Percentiles rank a stretch among this genome's conserved stretches.
Conservation (phyloP, 2,888 invertebrate genomes). For the Dicyrtoma fusca region DNA sequence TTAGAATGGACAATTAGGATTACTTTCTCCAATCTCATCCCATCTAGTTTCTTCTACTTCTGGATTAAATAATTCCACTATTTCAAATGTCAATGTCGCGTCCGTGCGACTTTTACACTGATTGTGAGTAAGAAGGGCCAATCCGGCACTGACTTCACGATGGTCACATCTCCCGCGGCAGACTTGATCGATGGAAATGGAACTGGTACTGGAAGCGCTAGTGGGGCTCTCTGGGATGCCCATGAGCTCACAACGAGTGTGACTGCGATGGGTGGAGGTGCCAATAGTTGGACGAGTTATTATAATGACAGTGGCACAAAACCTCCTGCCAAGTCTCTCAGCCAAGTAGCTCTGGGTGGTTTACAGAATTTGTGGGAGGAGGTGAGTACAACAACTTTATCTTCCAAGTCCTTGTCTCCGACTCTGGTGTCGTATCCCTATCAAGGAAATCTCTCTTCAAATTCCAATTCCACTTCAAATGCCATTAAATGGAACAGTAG, state of each 20-base stretch:
- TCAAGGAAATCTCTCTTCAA: too few species aligned
- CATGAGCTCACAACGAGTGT: neutral
- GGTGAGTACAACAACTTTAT: conserved; percentile 7
- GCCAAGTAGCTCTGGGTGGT: conserved; percentile 18
- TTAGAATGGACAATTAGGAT: neutral
- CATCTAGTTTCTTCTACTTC: too few species aligned
- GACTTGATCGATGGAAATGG: neutral
- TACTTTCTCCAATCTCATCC: too few species aligned
- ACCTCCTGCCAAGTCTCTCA: conserved; percentile 3
- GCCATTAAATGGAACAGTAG: too few species aligned
- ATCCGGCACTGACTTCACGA: too few species aligned
- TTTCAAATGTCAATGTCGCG: neutral
- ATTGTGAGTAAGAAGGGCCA: neutral
- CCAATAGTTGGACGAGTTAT: conserved; percentile 11
- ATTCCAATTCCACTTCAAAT: too few species aligned
- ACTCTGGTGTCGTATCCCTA: too few species aligned
- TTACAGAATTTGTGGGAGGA: conserved; percentile 9
- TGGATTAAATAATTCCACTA: too few species aligned
- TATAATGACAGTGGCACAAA: neutral
- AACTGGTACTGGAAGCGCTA: neutral
- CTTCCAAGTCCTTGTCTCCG: too few species aligned
- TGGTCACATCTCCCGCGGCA: neutral
- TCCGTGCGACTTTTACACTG: neutral
- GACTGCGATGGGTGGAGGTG: neutral
- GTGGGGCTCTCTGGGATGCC: neutral